A percentile compares a stretch with the other conserved stretches of the same genome.
These are phyloP conservation scores for Gyrodactylus salaris DNA, from an alignment of 1,140 invertebrate species.

Conservation along the genomic window DNA sequence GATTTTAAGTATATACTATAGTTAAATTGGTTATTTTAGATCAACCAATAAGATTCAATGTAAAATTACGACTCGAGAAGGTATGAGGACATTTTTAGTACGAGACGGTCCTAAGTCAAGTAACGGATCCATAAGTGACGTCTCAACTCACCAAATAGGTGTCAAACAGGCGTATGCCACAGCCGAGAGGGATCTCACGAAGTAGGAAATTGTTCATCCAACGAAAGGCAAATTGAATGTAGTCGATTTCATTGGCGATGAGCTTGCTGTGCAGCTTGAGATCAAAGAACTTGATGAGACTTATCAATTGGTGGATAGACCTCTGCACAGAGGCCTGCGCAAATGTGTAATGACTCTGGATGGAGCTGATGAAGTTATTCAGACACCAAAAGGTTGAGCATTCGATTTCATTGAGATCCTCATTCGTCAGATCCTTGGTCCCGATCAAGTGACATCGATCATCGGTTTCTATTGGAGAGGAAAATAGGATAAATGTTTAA, in stretches of 20 bases:
- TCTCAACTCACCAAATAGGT: slow-evolving; percentile 45
- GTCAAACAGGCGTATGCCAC: slow-evolving; percentile 93
- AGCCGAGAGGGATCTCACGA: slow-evolving; percentile 67
- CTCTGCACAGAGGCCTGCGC: slow-evolving; percentile 87
- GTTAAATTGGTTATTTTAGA: too few relatives aligned
- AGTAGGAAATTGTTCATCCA: slow-evolving; percentile 99
- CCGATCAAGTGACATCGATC: neutral
- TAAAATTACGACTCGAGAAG: too few relatives aligned
- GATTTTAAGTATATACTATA: too few relatives aligned
- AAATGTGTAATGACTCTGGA: slow-evolving; percentile 99
- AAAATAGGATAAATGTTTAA: too few relatives aligned
- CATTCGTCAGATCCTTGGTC: neutral
- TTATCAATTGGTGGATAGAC: neutral
- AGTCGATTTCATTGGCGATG: slow-evolving; percentile 65
- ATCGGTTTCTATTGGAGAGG: neutral
- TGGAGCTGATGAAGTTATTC: slow-evolving; percentile 80
- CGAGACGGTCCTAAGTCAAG: too few relatives aligned
- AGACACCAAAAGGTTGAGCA: slow-evolving; percentile 97
- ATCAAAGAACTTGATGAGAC: slow-evolving; percentile 1
- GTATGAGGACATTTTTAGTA: too few relatives aligned
- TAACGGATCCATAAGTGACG: neutral
- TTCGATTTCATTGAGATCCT: slow-evolving; percentile 47
- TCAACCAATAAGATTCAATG: too few relatives aligned
- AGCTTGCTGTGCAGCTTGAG: slow-evolving; percentile 46
- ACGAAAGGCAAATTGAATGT: slow-evolving; percentile 95